Evolutionary conservation across 2,888 invertebrate species (phyloP).

Genomic region (Crossocerus cetratus): DNA sequence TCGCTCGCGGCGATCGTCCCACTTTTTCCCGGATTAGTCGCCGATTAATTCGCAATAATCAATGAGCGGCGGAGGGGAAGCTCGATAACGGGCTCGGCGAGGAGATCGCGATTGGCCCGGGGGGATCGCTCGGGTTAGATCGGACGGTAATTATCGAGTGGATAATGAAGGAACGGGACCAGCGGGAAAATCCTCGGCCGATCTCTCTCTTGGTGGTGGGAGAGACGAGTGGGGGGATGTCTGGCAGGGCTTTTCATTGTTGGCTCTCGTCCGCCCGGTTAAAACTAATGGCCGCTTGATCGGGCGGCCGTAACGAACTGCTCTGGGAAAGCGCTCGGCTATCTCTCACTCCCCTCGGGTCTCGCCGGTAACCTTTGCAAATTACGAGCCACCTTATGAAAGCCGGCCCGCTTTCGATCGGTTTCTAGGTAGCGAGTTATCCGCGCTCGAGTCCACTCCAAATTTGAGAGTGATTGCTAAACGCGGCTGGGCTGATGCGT

Average conservation of each 20-base stretch:
- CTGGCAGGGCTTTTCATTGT: no score
- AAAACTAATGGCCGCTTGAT: not conserved
- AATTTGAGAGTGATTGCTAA: no score
- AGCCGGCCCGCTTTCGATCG: no score
- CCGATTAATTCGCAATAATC: conserved; percentile 29
- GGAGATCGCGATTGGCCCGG: not conserved
- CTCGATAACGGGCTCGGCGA: conserved; percentile 31
- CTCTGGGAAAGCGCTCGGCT: not conserved
- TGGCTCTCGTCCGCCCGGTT: no score
- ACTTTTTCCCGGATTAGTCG: conserved; percentile 6
- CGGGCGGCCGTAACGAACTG: not conserved
- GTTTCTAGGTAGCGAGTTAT: no score
- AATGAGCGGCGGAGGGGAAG: not conserved
- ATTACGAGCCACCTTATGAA: no score
- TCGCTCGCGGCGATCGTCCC: not conserved
- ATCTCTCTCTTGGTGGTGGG: not conserved
- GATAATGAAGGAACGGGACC: conserved; percentile 35
- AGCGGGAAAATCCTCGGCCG: not conserved
- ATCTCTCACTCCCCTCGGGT: no score
- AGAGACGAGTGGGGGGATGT: not conserved
- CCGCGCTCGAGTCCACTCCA: no score
- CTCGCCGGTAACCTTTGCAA: no score
- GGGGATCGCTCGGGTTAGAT: conserved; percentile 21
- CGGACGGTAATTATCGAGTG: conserved; percentile 25
- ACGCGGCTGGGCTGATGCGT: conserved; percentile 63